Base-by-base conservation (phyloP, 2,888 invertebrate genomes). In the Drosophila seclusa region DNA sequence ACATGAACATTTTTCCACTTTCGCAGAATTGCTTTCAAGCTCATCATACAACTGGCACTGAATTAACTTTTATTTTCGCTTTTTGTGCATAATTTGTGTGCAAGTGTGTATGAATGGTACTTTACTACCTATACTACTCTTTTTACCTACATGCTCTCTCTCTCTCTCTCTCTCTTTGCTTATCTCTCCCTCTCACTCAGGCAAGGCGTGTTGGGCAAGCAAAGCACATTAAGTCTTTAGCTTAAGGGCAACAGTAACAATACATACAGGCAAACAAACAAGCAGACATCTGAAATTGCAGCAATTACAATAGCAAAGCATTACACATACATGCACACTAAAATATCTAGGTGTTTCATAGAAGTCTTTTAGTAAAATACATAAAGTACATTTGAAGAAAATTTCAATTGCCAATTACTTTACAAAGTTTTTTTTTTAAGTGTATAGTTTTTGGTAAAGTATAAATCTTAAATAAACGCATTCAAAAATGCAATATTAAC, bases 161-260 rank as follows among this genome's bases (percentile, higher is more conserved):
- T 31, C 11, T 21, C 38, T 2, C 18, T 31, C 5, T 21, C 21
- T 10, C 1, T 4, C 8, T 16, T 4, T 27, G 18, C 5, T 10
- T 49, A 16, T 49, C 8, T 27, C 8, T 27, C 10, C 18, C 49
- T 49, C 18, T 18, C 29, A 40, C 40, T 68, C 53, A 61, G 58
- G 58, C 52, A 24, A 38, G 32, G 6, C 29, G 34, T 63, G 62
- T 72, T 78, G 73, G 63, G 40, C 60, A 54, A 49, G 74, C 73
- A 76, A 88, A 87, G 82, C 90, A 87, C 87, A 89, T 87, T 87
- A 84, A 82, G 90, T 83, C 78, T 78, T 87, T 89, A 84, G 80
- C 90, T 87, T 82, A 77, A 83, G 79, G 81, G 79, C 77, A 84
- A 55, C 62, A 50, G 34, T 77, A 70, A 61, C 80, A 78, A 38